Conservation (phyloP, 2,888 invertebrate species). For the Alitta virens region DNA sequence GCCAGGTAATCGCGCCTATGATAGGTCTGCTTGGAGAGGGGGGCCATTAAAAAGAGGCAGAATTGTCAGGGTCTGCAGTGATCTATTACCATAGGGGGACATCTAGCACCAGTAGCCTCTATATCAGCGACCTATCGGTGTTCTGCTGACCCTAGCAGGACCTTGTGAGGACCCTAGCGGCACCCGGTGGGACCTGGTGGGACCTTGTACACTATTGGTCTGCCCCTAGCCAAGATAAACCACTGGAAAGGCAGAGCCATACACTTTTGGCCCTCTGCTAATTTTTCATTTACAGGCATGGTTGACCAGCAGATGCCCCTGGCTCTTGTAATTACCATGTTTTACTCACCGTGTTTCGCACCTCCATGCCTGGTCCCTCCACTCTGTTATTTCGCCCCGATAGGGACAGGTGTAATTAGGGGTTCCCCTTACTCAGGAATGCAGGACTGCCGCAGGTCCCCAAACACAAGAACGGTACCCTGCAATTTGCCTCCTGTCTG, state of each 20-base stretch:
- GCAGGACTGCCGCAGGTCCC: background rate
- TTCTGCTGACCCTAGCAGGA: background rate
- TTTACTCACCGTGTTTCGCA: background rate
- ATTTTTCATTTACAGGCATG: conserved; percentile 3
- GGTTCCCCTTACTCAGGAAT: background rate
- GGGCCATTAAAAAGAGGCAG: no score
- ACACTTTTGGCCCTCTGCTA: background rate
- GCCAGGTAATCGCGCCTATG: no score
- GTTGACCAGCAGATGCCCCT: background rate
- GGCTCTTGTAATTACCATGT: background rate
- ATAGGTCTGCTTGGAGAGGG: no score
- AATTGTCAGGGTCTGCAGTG: no score
- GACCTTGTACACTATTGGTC: background rate
- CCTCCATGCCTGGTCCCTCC: background rate
- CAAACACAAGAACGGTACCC: no score
- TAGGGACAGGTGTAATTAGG: background rate
- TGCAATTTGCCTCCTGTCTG: no score
- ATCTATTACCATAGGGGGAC: no score
- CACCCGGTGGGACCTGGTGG: background rate
- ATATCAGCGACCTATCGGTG: no score
- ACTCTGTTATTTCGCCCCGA: background rate
- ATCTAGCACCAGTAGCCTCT: no score
- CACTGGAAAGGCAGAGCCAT: background rate
- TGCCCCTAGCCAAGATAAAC: background rate
- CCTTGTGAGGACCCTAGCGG: background rate